Evolutionary conservation across 92 coral and sea anemone species (phyloP), one percentile per base, ranked within the genome.

Genomic region (Phymanthus crucifer): DNA sequence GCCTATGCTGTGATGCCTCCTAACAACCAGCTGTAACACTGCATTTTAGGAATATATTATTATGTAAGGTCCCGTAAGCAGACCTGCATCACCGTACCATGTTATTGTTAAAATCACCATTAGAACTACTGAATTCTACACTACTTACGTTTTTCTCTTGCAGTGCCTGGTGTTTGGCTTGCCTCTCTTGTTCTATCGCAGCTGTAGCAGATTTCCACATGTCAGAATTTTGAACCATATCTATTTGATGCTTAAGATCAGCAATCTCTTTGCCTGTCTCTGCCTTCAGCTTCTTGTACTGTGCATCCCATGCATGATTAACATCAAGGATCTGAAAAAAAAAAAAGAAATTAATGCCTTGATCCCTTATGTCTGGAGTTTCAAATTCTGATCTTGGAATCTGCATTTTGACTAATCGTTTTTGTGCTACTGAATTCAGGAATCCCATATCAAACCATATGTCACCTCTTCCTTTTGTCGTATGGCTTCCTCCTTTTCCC

Each of bases 241-340:
- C 88, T 35, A 90, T 57, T 85, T 92, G 91, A 33, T 84, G 86
- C 31, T 78, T 87, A 12, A 92, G 87, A 7, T 92, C 97, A 2
- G 71, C 32, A 9, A 90, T 92, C 70, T 92, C 91, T 66, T 82
- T 77, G 26, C 37, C 40, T 27, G 88, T 87, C 45, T 89, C 92
- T 13, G 86, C 70, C 26, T 75, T 82, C 26, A 92, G 90, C 74
- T 90, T 78, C 71, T 84, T 90, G 88, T 92, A 92, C 33, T 90
- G 94, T 12, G 79, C 76, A 86, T 92, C 97, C 97, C 97, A 92
- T 19, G 87, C 79, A 81, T 92, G 94, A 64, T 92, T 92, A 2
- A 92, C 97, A 57, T 92, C 97, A 8, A 90, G 90, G 57, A 92
- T 82, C 97, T 92, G 81, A 27, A 76, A 27, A 58, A 17, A 19